phyloP scores from a whole-genome alignment of 2,113 vertebrate species.

The Dromas ardeola region DNA sequence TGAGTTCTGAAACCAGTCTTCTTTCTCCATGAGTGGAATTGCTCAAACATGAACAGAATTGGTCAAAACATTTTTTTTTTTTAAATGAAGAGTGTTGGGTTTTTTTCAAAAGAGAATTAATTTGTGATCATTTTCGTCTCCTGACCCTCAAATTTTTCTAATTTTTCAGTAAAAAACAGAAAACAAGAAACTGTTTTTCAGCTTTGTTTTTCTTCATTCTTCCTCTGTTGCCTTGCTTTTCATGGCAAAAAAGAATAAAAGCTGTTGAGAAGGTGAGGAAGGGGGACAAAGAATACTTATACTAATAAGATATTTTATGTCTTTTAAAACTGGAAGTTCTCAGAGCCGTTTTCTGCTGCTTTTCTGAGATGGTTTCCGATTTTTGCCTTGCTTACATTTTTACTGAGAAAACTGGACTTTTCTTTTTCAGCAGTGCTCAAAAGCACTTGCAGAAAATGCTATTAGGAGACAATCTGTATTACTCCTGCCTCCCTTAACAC shows the following conservation, averaged over 20 bases:
- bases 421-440: neutral
- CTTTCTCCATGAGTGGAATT: neutral
- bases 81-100: neutral
- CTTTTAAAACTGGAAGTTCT: neutral
- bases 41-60: neutral
- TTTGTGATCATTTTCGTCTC: neutral
- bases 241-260: neutral
- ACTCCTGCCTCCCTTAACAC: neutral
- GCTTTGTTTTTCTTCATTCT: neutral
- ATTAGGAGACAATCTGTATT: neutral
- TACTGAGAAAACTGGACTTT: neutral
- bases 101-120: constrained; percentile 21
- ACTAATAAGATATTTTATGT: neutral
- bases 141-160: neutral
- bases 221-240: neutral
- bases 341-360: neutral
- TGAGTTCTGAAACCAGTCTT: constrained; percentile 4
- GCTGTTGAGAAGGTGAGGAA: neutral
- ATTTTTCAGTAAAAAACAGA: neutral
- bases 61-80: neutral
- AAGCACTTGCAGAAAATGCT: neutral
- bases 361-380: neutral
- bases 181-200: neutral
- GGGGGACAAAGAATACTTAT: neutral
- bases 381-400: neutral